Conservation (phyloP, 2,888 invertebrate species). For the Taphrorychus bicolor region DNA sequence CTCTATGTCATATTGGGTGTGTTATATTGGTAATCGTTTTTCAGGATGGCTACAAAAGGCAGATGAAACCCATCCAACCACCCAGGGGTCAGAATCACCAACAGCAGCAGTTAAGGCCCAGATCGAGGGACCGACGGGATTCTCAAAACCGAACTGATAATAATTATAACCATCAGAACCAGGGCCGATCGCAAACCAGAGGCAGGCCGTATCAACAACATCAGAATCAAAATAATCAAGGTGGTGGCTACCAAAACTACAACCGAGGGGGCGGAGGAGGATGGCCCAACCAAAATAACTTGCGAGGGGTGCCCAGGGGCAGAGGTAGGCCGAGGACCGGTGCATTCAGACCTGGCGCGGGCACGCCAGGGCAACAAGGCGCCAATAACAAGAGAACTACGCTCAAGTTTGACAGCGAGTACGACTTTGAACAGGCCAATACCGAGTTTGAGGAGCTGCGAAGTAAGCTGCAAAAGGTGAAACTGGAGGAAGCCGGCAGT, state of each 20-base stretch:
- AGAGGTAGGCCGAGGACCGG: conserved; percentile 43
- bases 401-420: conserved; percentile 94
- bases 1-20: no score
- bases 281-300: conserved; percentile 46
- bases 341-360: conserved; percentile 24
- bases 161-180: background rate
- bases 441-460: conserved; percentile 94
- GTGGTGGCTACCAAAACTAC: conserved; percentile 35
- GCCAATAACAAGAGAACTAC: conserved; percentile 48
- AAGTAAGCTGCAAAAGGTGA: conserved; percentile 77
- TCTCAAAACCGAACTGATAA: conserved; percentile 45
- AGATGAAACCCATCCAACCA: conserved; percentile 55
- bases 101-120: conserved; percentile 47
- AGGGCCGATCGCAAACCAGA: conserved; percentile 14
- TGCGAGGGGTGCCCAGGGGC: conserved; percentile 44
- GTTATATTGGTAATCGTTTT: background rate
- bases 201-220: conserved; percentile 14
- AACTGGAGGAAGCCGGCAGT: conserved; percentile 39
- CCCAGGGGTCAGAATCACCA: conserved; percentile 47
- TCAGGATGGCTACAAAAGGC: conserved; percentile 49
- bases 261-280: conserved; percentile 43
- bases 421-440: conserved; percentile 98
- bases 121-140: conserved; percentile 53
- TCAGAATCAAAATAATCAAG: conserved; percentile 36
- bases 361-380: conserved; percentile 5